Evolutionary conservation across 2,888 invertebrate genomes (phyloP).

Genomic region (Lydus trimaculatus): DNA sequence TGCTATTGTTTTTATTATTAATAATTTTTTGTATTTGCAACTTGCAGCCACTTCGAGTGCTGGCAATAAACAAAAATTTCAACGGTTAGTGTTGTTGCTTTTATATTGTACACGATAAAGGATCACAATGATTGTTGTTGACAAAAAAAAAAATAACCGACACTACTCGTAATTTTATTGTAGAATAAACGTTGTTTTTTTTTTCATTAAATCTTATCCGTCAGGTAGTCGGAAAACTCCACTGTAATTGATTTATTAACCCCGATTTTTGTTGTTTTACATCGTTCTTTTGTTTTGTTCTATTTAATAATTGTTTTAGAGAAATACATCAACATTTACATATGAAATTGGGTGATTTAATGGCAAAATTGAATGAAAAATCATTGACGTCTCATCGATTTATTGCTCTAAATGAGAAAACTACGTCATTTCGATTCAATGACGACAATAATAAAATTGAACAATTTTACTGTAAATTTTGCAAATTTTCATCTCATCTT

Average conservation of each 20-base stretch:
- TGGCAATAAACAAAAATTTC: conserved; percentile 28
- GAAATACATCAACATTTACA: neutral
- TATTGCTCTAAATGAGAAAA: no score
- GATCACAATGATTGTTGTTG: conserved; percentile 29
- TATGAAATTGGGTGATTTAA: neutral
- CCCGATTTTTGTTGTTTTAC: neutral
- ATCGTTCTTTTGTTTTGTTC: neutral
- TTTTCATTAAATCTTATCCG: neutral
- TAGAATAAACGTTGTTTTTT: neutral
- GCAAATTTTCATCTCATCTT: neutral
- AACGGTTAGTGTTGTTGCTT: conserved; percentile 20
- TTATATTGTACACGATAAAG: conserved; percentile 20
- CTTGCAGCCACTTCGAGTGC: conserved; percentile 13
- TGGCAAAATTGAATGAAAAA: neutral
- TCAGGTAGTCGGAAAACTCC: neutral
- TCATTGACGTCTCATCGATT: neutral
- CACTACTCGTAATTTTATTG: neutral
- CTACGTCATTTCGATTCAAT: no score
- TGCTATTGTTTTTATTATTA: no score
- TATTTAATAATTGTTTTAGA: neutral
- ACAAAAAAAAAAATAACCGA: neutral
- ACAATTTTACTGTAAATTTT: neutral
- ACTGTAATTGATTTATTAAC: neutral
- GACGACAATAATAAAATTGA: neutral
- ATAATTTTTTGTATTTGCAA: neutral